Base-by-base conservation (phyloP, 2,888 invertebrate genomes). In the Molorchus minor region DNA sequence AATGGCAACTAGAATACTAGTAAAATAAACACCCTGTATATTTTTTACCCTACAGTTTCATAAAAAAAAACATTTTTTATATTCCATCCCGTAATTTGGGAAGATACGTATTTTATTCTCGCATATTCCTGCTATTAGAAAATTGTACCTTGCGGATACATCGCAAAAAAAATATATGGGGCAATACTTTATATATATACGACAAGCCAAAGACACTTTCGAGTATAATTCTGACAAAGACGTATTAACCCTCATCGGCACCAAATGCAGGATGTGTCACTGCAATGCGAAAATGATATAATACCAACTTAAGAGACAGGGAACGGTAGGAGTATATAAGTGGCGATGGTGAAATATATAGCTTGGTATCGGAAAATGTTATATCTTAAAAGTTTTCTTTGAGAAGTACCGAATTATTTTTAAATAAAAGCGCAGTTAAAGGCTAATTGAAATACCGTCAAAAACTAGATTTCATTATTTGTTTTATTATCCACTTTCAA, bases 171-270 rank as follows among this genome's bases (percentile, higher is more conserved):
- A 41, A n/a, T n/a, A n/a, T 41, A 30, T 16, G 25, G 41, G 30
- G 36, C 53, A 38, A 56, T 61, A 56, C 61, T 53, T 61, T 56
- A 56, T 44, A 29, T 21, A 38, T 25, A 36, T 17, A 17, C n/a
- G 70, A 69, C 71, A 67, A n/a, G 63, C 57, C 68, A 65, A 71
- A 71, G 72, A 67, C 67, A 66, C 67, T 70, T 69, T 69, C 68
- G 70, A 71, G 71, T 72, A 67, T 69, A 61, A 68, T 70, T 60
- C 62, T 71, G 71, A 70, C 71, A 72, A 71, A 70, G 70, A 71
- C 56, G 70, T 70, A 72, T 72, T 65, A 69, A 70, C 65, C 69
- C 71, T 71, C 69, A 52, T 62, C 54, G 46, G 55, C 57, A 51
- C 40, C 38, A 19, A 52, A 52, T 52, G 59, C 55, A 33, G 51